Conservation (phyloP, 2,888 invertebrate species). For the Metacarcinus magister region DNA sequence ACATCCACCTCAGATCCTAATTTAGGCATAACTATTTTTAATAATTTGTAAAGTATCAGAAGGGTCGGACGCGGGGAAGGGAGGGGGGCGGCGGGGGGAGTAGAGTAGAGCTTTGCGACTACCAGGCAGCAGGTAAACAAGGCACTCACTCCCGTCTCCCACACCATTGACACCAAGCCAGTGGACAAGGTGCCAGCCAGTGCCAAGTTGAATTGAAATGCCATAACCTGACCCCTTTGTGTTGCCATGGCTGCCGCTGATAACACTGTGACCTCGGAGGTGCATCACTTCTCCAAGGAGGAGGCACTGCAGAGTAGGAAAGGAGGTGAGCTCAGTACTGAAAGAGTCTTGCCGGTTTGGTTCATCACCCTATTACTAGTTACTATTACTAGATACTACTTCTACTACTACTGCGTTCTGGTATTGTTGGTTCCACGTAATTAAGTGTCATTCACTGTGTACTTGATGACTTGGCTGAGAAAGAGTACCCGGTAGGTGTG, state of each 20-base stretch:
- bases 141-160: neutral
- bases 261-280: constrained; percentile 73
- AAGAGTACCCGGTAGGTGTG: too few relatives aligned
- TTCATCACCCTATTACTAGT: too few relatives aligned
- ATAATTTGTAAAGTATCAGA: neutral
- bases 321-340: constrained; percentile 68
- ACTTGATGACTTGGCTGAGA: too few relatives aligned
- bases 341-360: too few relatives aligned
- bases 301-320: constrained; percentile 16
- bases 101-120: neutral
- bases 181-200: too few relatives aligned
- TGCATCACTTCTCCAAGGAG: constrained; percentile 78
- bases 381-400: too few relatives aligned
- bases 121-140: neutral
- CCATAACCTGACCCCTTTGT: too few relatives aligned
- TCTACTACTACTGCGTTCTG: too few relatives aligned
- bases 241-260: neutral
- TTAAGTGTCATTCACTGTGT: too few relatives aligned
- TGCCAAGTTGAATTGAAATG: too few relatives aligned
- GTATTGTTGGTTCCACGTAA: too few relatives aligned
- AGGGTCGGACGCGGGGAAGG: neutral
- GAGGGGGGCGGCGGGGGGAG: neutral
- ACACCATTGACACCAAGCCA: too few relatives aligned
- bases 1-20: neutral
- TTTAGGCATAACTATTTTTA: neutral